Conservation (phyloP, 2,888 invertebrate genomes). For the Cyclophora albipunctata region DNA sequence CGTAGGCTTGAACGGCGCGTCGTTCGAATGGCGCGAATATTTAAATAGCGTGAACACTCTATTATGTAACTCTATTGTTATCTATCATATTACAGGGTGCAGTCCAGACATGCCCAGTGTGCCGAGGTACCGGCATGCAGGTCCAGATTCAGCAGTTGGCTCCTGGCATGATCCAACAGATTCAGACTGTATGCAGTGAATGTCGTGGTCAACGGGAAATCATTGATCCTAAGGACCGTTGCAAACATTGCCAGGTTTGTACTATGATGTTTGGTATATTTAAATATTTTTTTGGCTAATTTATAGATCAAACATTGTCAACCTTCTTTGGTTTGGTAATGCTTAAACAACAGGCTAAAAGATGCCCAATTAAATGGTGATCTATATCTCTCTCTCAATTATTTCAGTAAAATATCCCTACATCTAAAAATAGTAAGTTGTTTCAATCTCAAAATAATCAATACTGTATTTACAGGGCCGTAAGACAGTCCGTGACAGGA, state of each 20-base stretch:
- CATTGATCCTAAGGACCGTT: slow-evolving; percentile 92
- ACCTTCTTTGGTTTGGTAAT: too few relatives aligned
- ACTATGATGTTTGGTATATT: neutral
- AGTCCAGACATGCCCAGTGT: slow-evolving; percentile 89
- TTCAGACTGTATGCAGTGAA: slow-evolving; percentile 89
- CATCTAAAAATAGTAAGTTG: too few relatives aligned
- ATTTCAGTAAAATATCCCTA: too few relatives aligned
- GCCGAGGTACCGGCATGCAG: slow-evolving; percentile 91
- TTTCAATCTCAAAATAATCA: neutral
- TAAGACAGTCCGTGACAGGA: slow-evolving; percentile 91
- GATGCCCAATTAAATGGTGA: too few relatives aligned
- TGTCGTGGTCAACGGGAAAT: slow-evolving; percentile 92
- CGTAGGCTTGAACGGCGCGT: too few relatives aligned
- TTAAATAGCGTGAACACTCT: too few relatives aligned
- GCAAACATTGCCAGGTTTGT: slow-evolving; percentile 87
- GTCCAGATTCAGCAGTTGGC: slow-evolving; percentile 77
- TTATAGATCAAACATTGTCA: too few relatives aligned
- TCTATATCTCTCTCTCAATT: too few relatives aligned
- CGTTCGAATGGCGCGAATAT: too few relatives aligned
- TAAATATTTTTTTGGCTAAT: too few relatives aligned
- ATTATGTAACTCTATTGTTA: neutral
- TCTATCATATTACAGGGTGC: slow-evolving; percentile 73
- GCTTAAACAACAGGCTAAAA: too few relatives aligned
- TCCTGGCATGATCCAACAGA: slow-evolving; percentile 86
- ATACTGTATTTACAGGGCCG: slow-evolving; percentile 77